Conservation (phyloP, 2,113 vertebrate species). For the Scatophagus argus region DNA sequence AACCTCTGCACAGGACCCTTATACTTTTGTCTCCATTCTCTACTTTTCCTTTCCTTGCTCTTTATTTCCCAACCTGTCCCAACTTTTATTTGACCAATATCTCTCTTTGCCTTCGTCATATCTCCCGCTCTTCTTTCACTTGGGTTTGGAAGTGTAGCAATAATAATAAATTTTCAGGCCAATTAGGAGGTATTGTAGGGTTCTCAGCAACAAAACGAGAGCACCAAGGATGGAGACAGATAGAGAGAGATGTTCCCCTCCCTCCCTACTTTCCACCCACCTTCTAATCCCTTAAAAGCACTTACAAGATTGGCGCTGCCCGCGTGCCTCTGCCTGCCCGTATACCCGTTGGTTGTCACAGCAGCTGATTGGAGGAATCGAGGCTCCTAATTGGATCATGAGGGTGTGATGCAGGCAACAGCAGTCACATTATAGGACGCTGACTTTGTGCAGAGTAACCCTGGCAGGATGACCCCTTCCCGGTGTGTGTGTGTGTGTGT, state of each 20-base stretch:
- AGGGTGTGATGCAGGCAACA: conserved; percentile 95
- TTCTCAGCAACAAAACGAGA: conserved; percentile 53
- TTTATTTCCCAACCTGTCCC: neutral
- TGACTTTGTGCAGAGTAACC: conserved; percentile 93
- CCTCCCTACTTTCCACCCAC: conserved; percentile 90
- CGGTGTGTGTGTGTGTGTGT: conserved; percentile 38
- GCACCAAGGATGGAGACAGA: conserved; percentile 50
- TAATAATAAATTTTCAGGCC: conserved; percentile 46
- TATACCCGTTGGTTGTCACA: conserved; percentile 93
- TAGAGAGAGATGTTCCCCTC: conserved; percentile 72
- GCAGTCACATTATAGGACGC: conserved; percentile 94
- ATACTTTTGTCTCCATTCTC: conserved; percentile 2
- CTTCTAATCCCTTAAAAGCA: conserved; percentile 99
- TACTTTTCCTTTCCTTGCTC: neutral
- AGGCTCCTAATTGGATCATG: conserved; percentile 99
- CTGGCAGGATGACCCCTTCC: conserved; percentile 74
- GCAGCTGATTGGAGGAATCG: conserved; percentile 90
- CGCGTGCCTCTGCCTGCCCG: conserved; percentile 82
- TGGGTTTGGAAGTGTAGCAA: conserved; percentile 25
- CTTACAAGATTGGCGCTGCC: conserved; percentile 99
- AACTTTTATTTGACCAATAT: neutral
- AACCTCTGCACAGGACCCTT: neutral
- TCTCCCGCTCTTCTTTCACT: conserved; percentile 22
- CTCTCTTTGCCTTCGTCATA: neutral
- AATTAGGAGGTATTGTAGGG: conserved; percentile 54